Conservation (phyloP, 2,888 invertebrate species). For the Heliconius ismenius region DNA sequence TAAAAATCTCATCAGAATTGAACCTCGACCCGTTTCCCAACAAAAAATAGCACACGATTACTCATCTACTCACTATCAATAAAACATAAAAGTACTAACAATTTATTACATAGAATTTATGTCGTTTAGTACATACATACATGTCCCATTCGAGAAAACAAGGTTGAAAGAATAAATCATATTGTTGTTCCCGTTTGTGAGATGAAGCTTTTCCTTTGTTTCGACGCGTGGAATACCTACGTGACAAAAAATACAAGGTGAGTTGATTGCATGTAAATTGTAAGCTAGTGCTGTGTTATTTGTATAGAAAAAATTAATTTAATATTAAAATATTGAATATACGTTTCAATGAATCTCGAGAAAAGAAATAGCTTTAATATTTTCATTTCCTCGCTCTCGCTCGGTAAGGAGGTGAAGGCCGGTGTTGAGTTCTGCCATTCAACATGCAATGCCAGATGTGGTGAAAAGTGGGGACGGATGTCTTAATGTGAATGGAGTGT, state of each 20-base stretch:
- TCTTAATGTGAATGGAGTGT: too few species aligned
- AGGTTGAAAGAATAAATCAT: slow-evolving; percentile 26
- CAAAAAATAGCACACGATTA: not conserved
- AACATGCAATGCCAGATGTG: too few species aligned
- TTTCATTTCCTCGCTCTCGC: too few species aligned
- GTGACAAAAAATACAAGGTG: slow-evolving; percentile 6
- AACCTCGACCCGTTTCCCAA: not conserved
- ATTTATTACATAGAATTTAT: slow-evolving; percentile 24
- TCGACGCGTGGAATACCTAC: not conserved
- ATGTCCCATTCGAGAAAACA: slow-evolving; percentile 15
- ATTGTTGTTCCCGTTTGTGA: slow-evolving; percentile 25
- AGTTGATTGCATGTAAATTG: slow-evolving; percentile 15
- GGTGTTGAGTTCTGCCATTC: too few species aligned
- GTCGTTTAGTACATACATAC: not conserved
- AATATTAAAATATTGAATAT: not conserved
- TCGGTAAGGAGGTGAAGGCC: too few species aligned
- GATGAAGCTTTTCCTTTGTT: slow-evolving; percentile 18
- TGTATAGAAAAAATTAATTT: not conserved
- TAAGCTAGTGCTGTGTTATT: not conserved
- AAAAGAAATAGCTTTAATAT: too few species aligned
- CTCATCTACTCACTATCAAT: not conserved
- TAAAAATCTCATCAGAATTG: not conserved
- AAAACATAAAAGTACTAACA: slow-evolving; percentile 13
- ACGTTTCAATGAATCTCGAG: not conserved
- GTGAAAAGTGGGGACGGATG: too few species aligned